Conservation (phyloP, 2,888 invertebrate species). For the Octonoba sinensis region DNA sequence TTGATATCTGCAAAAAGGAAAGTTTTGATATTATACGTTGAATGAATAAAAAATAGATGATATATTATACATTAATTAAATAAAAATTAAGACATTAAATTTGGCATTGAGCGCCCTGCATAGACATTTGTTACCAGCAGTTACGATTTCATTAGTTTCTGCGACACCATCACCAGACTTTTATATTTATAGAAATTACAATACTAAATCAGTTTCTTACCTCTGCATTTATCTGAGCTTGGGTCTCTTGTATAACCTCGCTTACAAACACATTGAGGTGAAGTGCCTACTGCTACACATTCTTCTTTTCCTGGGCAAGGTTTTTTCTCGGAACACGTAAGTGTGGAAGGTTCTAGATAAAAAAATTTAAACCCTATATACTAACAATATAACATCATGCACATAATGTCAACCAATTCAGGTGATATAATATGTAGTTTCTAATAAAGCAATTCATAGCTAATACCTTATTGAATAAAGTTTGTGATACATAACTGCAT, state of each 20-base stretch:
- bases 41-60: not conserved
- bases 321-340: conserved; percentile 60
- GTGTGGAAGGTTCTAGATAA: conserved; percentile 52
- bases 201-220: conserved; percentile 29
- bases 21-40: not conserved
- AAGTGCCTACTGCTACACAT: conserved; percentile 84
- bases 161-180: no score
- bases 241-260: conserved; percentile 82
- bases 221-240: conserved; percentile 66
- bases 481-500: no score
- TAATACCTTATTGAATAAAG: no score
- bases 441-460: no score
- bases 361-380: not conserved
- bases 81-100: not conserved
- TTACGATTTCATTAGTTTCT: no score
- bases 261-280: conserved; percentile 89
- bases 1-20: conserved; percentile 78
- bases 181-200: no score
- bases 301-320: conserved; percentile 75
- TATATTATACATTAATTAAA: not conserved
- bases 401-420: no score
- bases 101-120: not conserved
- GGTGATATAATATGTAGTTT: no score
- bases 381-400: no score
- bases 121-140: not conserved